These are phyloP conservation scores for Micrastur ruficollis DNA, from an alignment of 2,797 vertebrate species.

Conservation along the genomic window DNA sequence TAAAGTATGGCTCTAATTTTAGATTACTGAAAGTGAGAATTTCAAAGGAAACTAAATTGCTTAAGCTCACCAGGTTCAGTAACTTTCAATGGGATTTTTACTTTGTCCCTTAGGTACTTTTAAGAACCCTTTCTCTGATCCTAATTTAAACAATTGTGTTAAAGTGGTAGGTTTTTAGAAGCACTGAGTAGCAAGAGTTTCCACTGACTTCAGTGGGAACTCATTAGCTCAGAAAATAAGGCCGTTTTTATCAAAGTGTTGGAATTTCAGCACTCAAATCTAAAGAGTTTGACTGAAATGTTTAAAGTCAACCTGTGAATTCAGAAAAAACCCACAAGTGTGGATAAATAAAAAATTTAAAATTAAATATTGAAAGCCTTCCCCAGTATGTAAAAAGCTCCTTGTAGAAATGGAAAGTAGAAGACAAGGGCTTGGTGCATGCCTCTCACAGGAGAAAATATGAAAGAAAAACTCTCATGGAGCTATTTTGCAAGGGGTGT, in stretches of 20 bases:
- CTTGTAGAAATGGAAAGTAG: not conserved
- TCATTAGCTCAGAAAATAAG: not conserved
- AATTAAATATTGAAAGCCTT: not conserved
- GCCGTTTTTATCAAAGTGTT: not conserved
- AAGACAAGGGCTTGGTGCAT: not conserved
- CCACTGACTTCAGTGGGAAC: not conserved
- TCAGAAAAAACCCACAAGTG: not conserved
- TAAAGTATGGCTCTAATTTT: not conserved
- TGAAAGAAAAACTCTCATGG: not conserved
- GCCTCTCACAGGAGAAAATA: not conserved
- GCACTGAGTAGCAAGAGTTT: not conserved
- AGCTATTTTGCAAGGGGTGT: not conserved
- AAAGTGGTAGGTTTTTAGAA: not conserved
- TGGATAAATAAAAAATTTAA: not conserved
- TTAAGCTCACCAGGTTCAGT: not conserved
- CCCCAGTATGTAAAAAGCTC: not conserved
- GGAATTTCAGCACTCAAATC: not conserved
- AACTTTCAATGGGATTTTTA: not conserved
- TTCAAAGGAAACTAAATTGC: not conserved
- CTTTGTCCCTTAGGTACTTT: not conserved
- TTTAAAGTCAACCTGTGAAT: not conserved
- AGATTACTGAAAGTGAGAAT: not conserved
- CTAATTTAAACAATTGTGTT: not conserved
- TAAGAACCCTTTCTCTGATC: not conserved
- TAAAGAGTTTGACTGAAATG: not conserved